Conservation (phyloP, 2,113 vertebrate genomes). For the Cyprinus carpio region DNA sequence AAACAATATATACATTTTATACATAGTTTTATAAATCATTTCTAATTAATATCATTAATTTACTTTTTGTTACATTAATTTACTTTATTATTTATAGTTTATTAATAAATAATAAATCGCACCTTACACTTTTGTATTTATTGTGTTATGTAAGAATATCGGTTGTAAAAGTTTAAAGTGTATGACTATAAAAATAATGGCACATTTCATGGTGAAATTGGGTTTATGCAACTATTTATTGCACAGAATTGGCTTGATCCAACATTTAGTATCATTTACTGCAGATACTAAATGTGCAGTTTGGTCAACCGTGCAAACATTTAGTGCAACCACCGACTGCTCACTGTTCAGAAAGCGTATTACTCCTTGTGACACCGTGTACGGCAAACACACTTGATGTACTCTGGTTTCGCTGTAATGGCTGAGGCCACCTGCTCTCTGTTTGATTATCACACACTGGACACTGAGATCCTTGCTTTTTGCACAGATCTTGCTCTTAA, state of each 20-base stretch:
- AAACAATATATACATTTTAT: background rate
- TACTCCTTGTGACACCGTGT: conserved; percentile 35
- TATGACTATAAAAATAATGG: no score
- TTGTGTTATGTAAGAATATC: background rate
- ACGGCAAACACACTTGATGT: conserved; percentile 63
- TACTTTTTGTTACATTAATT: background rate
- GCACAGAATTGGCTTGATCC: background rate
- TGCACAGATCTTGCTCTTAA: conserved; percentile 52
- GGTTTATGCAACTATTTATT: background rate
- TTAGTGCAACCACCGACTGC: background rate
- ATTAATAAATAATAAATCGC: background rate
- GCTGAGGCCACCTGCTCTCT: conserved; percentile 68
- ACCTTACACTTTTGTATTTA: background rate
- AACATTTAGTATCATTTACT: conserved; percentile 4
- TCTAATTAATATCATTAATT: background rate
- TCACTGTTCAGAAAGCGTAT: background rate
- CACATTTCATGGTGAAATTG: background rate
- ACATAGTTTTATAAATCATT: background rate
- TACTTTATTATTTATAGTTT: background rate
- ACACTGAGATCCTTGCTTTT: conserved; percentile 58
- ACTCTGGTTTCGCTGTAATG: conserved; percentile 12
- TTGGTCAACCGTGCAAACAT: background rate
- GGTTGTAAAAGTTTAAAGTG: background rate
- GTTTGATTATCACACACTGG: conserved; percentile 61
- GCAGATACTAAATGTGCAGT: background rate